Evolutionary conservation across 1,140 invertebrate species (phyloP), one percentile per base, ranked within the genome.

Genomic region (Aleiodes sp.): DNA sequence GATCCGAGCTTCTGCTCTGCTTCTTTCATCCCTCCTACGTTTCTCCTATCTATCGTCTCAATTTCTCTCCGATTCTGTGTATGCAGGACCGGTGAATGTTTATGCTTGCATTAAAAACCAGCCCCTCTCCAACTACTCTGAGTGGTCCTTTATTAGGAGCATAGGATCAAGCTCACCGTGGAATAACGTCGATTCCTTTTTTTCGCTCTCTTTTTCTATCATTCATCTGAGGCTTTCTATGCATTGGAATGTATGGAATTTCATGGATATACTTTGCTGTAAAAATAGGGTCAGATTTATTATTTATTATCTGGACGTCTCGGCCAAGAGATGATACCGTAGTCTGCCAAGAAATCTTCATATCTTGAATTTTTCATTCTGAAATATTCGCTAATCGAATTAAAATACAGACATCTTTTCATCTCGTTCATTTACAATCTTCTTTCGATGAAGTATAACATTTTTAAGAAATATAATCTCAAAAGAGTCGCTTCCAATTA

Each of bases 61-160:
- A 70, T 77, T 73, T 60, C 68, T 73, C 37, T 68, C 12, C 59
- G 37, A 31, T n/a, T 63, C 29, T 59, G 71, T 75, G 71, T 16
- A 75, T 77, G 69, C 66, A 60, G 35, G 9, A 29, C 57, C 63
- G 70, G 16, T 46, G 70, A 79, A 79, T 78, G 74, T 78, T 80
- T 78, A 78, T 77, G 69, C 70, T 72, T 69, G 61, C 76, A 72
- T 80, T 80, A 78, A 76, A 75, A 78, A 67, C 52, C 66, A 52
- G 46, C 43, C 68, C 64, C 37, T 4, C 31, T 35, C 31, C 31
- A 35, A 46, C 64, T 66, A 33, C 37, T 28, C 29, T 35, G 43
- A 66, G 33, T 35, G 35, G 29, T 57, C 60, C 46, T 67, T 74
- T 74, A 70, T 74, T 70, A 67, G 68, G 46, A 67, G 10, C 46